Conservation (phyloP, 2,888 invertebrate species). For the Platypus cylindrus region DNA sequence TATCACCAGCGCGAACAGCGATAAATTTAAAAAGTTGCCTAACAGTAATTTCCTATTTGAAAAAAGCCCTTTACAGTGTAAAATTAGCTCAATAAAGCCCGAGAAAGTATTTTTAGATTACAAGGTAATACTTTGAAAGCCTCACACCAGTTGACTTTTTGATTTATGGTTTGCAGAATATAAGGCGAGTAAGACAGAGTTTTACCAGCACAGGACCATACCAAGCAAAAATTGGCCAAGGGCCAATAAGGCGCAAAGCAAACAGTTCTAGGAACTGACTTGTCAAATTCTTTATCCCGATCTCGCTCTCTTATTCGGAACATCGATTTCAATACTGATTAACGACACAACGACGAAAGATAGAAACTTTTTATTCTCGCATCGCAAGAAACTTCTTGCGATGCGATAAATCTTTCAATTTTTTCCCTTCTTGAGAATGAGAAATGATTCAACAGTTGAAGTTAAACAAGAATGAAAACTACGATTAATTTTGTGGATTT, state of each 20-base stretch:
- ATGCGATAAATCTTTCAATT: too few species aligned
- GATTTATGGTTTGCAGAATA: slow-evolving; percentile 10
- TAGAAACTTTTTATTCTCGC: too few species aligned
- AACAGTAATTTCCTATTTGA: slow-evolving; percentile 10
- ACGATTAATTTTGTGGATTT: too few species aligned
- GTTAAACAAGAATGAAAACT: too few species aligned
- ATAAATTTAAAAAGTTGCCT: slow-evolving; percentile 12
- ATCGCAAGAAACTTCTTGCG: too few species aligned
- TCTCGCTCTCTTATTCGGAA: too few species aligned
- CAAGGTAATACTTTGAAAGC: slow-evolving; percentile 15
- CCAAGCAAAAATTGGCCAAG: background rate
- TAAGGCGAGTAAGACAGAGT: background rate
- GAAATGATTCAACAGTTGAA: too few species aligned
- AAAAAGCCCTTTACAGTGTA: slow-evolving; percentile 14
- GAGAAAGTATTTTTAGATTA: slow-evolving; percentile 13
- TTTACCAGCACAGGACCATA: slow-evolving; percentile 2
- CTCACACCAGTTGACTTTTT: slow-evolving; percentile 10
- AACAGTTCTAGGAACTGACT: too few species aligned
- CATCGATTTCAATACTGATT: too few species aligned
- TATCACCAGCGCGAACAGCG: slow-evolving; percentile 11
- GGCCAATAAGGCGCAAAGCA: slow-evolving; percentile 2
- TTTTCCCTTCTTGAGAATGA: too few species aligned
- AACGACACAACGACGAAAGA: too few species aligned
- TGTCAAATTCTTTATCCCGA: too few species aligned
- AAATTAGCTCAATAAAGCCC: slow-evolving; percentile 15